These are phyloP conservation scores for Drosophila maculinotata DNA, from an alignment of 2,888 invertebrate genomes.

Conservation along the genomic window DNA sequence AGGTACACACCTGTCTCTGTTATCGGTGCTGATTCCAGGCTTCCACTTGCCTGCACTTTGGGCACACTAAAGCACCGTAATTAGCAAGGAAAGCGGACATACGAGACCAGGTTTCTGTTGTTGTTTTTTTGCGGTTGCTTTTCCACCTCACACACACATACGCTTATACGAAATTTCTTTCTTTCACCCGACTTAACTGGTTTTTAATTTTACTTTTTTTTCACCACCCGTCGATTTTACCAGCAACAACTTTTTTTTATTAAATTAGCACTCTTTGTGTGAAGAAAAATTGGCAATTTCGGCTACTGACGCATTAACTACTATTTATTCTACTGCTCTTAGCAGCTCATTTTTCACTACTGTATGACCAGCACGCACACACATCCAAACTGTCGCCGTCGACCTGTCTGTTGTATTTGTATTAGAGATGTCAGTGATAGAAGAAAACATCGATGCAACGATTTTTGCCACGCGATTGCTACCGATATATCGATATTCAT, in stretches of 20 bases:
- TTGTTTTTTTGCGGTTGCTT: slow-evolving; percentile 32
- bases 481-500: slow-evolving; percentile 20
- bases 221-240: slow-evolving; percentile 27
- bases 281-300: slow-evolving; percentile 29
- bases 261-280: slow-evolving; percentile 45
- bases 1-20: slow-evolving; percentile 69
- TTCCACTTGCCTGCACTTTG: slow-evolving; percentile 62
- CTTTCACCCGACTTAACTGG: slow-evolving; percentile 76
- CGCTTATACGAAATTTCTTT: slow-evolving; percentile 68
- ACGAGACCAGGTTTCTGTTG: slow-evolving; percentile 65
- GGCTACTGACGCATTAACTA: slow-evolving; percentile 34
- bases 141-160: slow-evolving; percentile 38
- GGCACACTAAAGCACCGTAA: slow-evolving; percentile 68
- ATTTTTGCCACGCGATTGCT: slow-evolving; percentile 6
- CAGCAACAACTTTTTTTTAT: slow-evolving; percentile 23
- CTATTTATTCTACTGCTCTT: slow-evolving; percentile 43
- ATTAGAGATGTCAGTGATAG: slow-evolving; percentile 48
- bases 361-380: slow-evolving; percentile 42
- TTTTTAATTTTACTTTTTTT: slow-evolving; percentile 53
- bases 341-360: slow-evolving; percentile 61
- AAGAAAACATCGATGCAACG: slow-evolving; percentile 32
- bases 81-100: slow-evolving; percentile 81
- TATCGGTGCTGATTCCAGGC: slow-evolving; percentile 45
- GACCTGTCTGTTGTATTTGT: slow-evolving; percentile 42
- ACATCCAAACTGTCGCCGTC: slow-evolving; percentile 42